Percentiles rank a stretch among this genome's conserved stretches.
phyloP scores from a whole-genome alignment of 2,797 vertebrate species.

The Bucorvus abyssinicus region DNA sequence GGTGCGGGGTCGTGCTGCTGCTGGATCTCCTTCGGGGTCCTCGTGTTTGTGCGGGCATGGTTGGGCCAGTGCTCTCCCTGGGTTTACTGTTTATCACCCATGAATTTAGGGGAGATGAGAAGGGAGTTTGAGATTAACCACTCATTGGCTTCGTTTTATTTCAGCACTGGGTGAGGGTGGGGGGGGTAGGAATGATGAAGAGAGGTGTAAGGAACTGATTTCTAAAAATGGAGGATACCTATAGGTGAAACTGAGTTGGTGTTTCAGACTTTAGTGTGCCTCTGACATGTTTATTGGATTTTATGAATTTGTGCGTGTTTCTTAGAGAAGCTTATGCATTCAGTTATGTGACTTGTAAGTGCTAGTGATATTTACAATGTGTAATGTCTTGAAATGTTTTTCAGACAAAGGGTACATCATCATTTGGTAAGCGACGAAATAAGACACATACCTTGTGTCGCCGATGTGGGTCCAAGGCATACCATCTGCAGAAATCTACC shows the following conservation, averaged over 20 bases:
- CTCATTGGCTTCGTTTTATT: not conserved
- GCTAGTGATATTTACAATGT: rapidly evolving
- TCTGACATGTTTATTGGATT: rapidly evolving
- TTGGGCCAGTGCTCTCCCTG: too few relatives aligned
- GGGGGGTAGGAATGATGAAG: not conserved
- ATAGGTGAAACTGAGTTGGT: rapidly evolving
- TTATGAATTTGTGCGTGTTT: rapidly evolving
- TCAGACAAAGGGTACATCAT: conserved; percentile 98
- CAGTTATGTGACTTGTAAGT: rapidly evolving
- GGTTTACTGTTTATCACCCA: too few relatives aligned
- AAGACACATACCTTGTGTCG: conserved; percentile 98
- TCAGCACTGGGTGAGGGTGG: rapidly evolving
- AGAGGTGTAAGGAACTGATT: not conserved
- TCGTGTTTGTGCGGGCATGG: rapidly evolving
- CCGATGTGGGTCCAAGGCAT: conserved; percentile 97
- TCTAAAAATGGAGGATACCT: not conserved
- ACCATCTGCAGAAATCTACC: conserved; percentile 95
- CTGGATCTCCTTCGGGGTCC: rapidly evolving
- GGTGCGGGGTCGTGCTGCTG: too few relatives aligned
- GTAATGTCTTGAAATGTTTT: not conserved
- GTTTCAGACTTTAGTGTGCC: rapidly evolving
- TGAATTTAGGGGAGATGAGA: rapidly evolving
- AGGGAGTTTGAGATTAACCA: rapidly evolving
- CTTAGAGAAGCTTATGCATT: not conserved
- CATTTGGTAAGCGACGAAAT: conserved; percentile 96